Percentiles rank a stretch among this genome's conserved stretches.
Conservation (phyloP, 2,797 vertebrate genomes). For the Mustela erminea region DNA sequence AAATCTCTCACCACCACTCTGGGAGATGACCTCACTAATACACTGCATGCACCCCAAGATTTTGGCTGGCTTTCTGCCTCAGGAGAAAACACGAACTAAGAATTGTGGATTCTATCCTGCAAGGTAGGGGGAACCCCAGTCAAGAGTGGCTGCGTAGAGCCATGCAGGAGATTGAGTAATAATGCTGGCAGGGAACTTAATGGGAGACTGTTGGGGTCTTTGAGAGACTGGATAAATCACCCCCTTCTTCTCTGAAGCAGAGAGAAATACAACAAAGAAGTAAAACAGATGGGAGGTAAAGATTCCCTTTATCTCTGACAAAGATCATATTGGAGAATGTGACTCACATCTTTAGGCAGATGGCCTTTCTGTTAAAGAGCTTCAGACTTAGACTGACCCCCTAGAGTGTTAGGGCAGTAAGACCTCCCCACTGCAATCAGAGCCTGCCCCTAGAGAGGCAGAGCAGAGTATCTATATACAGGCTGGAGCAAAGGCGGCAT, state of each 20-base stretch:
- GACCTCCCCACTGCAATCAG: not conserved
- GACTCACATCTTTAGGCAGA: not conserved
- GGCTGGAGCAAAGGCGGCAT: not conserved
- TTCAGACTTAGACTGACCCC: not conserved
- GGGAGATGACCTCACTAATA: not conserved
- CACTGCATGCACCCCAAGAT: not conserved
- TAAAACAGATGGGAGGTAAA: not conserved
- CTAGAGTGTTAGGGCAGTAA: not conserved
- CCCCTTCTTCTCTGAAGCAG: not conserved
- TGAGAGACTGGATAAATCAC: not conserved
- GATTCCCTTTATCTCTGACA: not conserved
- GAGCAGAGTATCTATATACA: not conserved
- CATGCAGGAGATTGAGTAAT: not conserved
- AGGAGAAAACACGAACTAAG: not conserved
- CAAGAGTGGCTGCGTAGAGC: not conserved
- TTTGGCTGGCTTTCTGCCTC: not conserved
- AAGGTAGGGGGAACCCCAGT: not conserved
- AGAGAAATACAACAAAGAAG: not conserved
- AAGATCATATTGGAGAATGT: not conserved
- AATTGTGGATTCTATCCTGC: not conserved
- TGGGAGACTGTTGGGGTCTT: not conserved
- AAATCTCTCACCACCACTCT: not conserved
- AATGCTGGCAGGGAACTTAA: not conserved
- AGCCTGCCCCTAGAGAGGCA: not conserved
- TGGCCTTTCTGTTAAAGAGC: not conserved